phyloP scores from a whole-genome alignment of 2,797 vertebrate species.

The Pygocentrus nattereri region DNA sequence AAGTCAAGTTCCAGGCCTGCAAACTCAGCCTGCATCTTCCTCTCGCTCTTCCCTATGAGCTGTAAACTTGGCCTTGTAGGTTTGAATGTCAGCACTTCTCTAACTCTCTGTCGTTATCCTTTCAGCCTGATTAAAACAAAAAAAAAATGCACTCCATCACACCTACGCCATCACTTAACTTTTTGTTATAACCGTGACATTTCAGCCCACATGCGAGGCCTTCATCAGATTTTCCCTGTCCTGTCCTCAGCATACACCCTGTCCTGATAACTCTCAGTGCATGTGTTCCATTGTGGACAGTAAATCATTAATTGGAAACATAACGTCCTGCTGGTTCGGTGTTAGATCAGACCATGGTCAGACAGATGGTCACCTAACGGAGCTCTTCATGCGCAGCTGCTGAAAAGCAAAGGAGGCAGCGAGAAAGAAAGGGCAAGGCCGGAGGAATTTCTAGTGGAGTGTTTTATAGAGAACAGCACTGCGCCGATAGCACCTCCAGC shows the following conservation, averaged over 20 bases:
- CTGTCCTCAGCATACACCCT: constrained; percentile 30
- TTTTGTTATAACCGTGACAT: background rate
- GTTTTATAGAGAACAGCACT: constrained; percentile 31
- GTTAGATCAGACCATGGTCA: constrained; percentile 19
- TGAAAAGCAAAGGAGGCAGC: constrained; percentile 19
- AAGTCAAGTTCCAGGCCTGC: constrained; percentile 19
- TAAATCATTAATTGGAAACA: constrained; percentile 70
- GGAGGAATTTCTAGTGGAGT: constrained; percentile 15
- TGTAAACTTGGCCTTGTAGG: constrained; percentile 16
- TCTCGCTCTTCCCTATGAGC: constrained; percentile 10
- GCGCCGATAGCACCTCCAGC: constrained; percentile 9
- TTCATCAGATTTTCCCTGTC: background rate
- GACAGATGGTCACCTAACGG: constrained; percentile 13
- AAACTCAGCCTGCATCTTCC: constrained; percentile 20
- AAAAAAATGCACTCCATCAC: too few relatives aligned
- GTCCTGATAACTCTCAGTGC: constrained; percentile 32
- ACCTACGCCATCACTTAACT: too few relatives aligned
- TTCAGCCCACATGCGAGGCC: background rate
- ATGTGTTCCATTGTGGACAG: constrained; percentile 26
- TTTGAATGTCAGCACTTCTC: constrained; percentile 40
- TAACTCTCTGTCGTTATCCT: constrained; percentile 22
- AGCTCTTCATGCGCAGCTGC: background rate
- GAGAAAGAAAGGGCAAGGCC: background rate
- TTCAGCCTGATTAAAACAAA: background rate
- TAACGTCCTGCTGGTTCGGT: constrained; percentile 12